A percentile compares a stretch with the other conserved stretches of the same genome.
These are phyloP conservation scores for Brachyalestes nurse DNA, from an alignment of 2,797 vertebrate species.

Conservation along the genomic window DNA sequence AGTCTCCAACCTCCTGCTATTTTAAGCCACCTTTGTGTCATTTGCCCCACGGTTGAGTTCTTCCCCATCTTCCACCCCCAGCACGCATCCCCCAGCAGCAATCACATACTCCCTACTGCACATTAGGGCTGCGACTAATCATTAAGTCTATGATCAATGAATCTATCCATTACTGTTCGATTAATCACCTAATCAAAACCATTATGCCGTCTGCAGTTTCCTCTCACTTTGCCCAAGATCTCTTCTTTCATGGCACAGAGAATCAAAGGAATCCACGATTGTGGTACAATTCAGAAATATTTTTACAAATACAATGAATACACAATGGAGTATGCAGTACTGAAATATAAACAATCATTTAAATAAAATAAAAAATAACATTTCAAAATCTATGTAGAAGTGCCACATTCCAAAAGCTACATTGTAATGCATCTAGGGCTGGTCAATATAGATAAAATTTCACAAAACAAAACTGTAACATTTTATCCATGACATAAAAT, in stretches of 20 bases:
- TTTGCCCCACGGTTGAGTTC: conserved; percentile 84
- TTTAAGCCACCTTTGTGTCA: conserved; percentile 85
- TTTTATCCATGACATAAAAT: no score
- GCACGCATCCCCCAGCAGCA: conserved; percentile 27
- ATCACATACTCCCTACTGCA: conserved; percentile 49
- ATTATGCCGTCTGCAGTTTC: not conserved
- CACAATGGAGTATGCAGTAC: no score
- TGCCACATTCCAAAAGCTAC: no score
- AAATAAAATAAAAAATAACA: no score
- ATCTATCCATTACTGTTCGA: not conserved
- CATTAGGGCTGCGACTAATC: not conserved
- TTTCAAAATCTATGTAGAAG: not conserved
- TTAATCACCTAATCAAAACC: not conserved
- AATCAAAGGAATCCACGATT: no score
- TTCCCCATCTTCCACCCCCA: conserved; percentile 65
- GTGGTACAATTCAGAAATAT: not conserved
- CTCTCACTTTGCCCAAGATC: not conserved
- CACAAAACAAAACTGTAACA: no score
- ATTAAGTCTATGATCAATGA: not conserved
- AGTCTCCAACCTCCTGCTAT: conserved; percentile 87
- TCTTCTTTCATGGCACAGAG: not conserved
- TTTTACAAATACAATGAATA: no score
- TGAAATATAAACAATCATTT: no score
- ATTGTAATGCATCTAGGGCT: no score
- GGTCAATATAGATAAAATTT: no score